These are phyloP conservation scores for Atethmia centrago DNA, from an alignment of 2,888 invertebrate species.

Conservation along the genomic window DNA sequence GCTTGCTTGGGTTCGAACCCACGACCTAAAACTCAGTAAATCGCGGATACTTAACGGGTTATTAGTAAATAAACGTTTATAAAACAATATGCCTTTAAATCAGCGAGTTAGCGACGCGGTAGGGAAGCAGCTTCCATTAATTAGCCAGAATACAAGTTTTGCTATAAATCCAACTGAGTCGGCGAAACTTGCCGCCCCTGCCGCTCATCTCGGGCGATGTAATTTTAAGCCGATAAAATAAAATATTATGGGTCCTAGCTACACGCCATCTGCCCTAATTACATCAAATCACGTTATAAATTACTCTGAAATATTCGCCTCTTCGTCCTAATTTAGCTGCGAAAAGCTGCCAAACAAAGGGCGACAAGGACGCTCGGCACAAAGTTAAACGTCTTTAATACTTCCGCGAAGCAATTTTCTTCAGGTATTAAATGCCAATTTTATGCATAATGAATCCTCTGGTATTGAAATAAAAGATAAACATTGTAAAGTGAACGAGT, in stretches of 20 bases:
- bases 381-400: conserved; percentile 82
- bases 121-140: conserved; percentile 87
- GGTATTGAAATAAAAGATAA: conserved; percentile 69
- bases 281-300: conserved; percentile 86
- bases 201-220: conserved; percentile 83
- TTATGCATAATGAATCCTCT: conserved; percentile 79
- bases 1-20: no score
- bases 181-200: conserved; percentile 84
- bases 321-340: conserved; percentile 78
- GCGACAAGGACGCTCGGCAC: conserved; percentile 77
- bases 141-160: conserved; percentile 89
- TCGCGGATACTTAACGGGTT: conserved; percentile 17
- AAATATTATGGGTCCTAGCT: conserved; percentile 84
- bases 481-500: conserved; percentile 50
- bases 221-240: conserved; percentile 89
- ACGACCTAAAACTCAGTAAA: no score
- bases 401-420: conserved; percentile 79
- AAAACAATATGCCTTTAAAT: conserved; percentile 84
- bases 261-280: conserved; percentile 84
- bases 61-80: conserved; percentile 72
- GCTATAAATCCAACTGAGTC: conserved; percentile 88
- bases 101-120: conserved; percentile 81
- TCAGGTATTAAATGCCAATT: conserved; percentile 80
- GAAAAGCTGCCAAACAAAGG: conserved; percentile 83
- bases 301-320: conserved; percentile 83